Evolutionary conservation across 2,113 vertebrate genomes (phyloP).

Genomic region (Chaetops frenatus): DNA sequence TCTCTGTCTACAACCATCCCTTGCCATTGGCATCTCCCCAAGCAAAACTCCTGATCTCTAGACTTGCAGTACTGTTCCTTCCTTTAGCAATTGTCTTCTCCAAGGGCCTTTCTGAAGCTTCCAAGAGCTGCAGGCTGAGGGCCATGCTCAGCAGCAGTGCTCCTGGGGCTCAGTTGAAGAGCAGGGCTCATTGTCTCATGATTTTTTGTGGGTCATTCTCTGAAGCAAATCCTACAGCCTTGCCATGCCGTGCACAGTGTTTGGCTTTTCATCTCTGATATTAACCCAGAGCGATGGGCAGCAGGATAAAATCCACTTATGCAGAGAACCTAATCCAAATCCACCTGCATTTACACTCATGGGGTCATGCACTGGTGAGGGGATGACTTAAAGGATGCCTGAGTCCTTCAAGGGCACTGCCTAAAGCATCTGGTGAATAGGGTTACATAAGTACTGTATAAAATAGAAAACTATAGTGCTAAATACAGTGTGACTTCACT

Average conservation of each 20-base stretch:
- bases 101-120: neutral
- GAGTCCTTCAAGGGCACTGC: neutral
- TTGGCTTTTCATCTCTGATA: neutral
- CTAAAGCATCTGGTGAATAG: neutral
- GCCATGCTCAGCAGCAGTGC: neutral
- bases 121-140: neutral
- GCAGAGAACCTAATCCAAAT: neutral
- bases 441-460: neutral
- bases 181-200: neutral
- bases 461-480: neutral
- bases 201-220: neutral
- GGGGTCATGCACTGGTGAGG: neutral
- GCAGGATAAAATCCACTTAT: neutral
- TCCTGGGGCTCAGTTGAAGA: neutral
- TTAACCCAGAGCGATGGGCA: neutral
- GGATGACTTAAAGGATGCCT: neutral
- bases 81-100: neutral
- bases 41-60: neutral
- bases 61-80: neutral
- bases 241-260: neutral
- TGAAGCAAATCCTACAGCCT: neutral
- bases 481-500: neutral
- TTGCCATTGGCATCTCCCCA: neutral
- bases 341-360: neutral
- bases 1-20: neutral